A percentile compares a stretch with the other conserved stretches of the same genome.
phyloP scores from a whole-genome alignment of 2,888 invertebrate species.

The Onchidella celtica region DNA sequence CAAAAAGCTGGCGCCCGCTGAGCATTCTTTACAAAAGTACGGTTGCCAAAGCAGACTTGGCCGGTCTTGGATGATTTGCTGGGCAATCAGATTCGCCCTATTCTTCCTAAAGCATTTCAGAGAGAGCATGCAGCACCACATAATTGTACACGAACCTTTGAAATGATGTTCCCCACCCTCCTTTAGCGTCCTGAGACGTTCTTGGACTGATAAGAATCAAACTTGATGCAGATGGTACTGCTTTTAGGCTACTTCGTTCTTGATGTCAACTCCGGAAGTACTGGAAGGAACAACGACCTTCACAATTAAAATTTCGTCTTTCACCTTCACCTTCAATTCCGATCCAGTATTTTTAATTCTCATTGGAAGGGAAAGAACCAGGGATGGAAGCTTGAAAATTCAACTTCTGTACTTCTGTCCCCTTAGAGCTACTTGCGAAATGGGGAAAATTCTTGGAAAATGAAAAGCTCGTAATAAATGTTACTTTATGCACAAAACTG shows the following conservation, averaged over 20 bases:
- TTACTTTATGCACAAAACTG: too few relatives aligned
- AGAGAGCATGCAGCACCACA: neutral
- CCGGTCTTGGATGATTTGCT: too few relatives aligned
- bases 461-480: too few relatives aligned
- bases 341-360: neutral
- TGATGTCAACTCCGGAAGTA: slow-evolving; percentile 7
- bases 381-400: too few relatives aligned
- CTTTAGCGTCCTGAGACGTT: neutral
- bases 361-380: neutral
- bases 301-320: neutral
- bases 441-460: too few relatives aligned
- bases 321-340: slow-evolving; percentile 7
- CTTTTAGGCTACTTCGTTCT: neutral
- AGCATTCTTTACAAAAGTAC: too few relatives aligned
- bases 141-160: neutral
- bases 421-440: too few relatives aligned
- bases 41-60: too few relatives aligned
- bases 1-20: too few relatives aligned
- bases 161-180: neutral
- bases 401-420: too few relatives aligned
- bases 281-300: neutral
- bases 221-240: neutral
- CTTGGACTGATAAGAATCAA: neutral
- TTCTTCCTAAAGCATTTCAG: too few relatives aligned
- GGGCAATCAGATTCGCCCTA: too few relatives aligned